phyloP scores from a whole-genome alignment of 2,888 invertebrate species.

The Chaitophorus viminalis region DNA sequence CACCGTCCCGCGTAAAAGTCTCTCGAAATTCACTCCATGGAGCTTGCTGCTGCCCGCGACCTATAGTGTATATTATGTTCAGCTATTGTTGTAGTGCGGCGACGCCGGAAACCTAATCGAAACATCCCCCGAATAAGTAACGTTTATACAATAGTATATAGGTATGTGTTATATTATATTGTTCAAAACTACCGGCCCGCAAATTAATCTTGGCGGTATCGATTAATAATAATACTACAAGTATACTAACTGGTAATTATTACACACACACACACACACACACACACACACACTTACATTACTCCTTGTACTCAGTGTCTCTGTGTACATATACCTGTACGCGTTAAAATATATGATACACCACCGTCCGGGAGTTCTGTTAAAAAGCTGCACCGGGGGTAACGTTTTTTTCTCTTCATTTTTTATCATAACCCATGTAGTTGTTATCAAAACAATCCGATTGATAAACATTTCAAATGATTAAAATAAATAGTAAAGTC shows the following conservation, averaged over 20 bases:
- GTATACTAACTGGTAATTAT: background rate
- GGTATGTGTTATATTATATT: background rate
- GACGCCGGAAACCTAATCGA: slow-evolving; percentile 26
- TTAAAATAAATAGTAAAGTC: no score
- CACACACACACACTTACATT: background rate
- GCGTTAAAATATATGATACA: no score
- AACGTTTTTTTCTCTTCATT: no score
- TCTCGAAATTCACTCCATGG: background rate
- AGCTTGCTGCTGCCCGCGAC: background rate
- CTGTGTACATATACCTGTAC: no score
- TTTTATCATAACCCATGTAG: no score
- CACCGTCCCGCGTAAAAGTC: background rate
- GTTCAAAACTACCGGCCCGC: background rate
- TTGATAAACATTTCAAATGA: no score
- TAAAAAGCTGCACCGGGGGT: no score
- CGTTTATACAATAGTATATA: background rate
- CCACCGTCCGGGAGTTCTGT: no score
- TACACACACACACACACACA: no score
- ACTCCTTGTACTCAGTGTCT: background rate
- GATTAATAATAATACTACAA: background rate
- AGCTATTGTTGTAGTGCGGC: background rate
- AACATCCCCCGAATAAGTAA: background rate
- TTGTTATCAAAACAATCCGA: no score
- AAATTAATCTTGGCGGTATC: background rate
- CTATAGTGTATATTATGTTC: no score